These are phyloP conservation scores for Enteromius radiatus DNA, from an alignment of 2,797 vertebrate species.

Conservation along the genomic window DNA sequence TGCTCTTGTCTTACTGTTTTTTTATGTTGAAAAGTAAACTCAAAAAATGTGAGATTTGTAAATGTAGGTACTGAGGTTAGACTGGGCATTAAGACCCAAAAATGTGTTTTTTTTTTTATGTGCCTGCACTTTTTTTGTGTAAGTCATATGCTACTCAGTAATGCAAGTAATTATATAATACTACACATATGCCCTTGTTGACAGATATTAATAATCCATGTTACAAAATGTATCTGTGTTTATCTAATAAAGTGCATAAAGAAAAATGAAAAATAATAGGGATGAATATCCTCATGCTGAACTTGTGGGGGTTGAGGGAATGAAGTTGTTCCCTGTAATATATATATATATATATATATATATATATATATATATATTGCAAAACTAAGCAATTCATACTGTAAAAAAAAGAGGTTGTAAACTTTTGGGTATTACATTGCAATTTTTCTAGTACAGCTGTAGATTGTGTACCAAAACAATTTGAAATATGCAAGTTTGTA, in stretches of 20 bases:
- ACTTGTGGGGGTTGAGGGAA: constrained; percentile 1
- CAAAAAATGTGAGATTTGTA: not conserved
- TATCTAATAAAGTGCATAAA: constrained; percentile 55
- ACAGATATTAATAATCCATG: constrained; percentile 27
- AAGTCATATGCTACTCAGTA: constrained; percentile 35
- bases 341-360: not conserved
- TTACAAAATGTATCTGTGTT: constrained; percentile 10
- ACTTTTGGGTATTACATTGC: not conserved
- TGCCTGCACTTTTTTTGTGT: constrained; percentile 13
- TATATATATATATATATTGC: not conserved
- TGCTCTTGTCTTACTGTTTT: constrained; percentile 1
- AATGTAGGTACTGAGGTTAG: constrained; percentile 21
- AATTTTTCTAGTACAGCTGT: not conserved
- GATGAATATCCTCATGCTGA: constrained; percentile 12
- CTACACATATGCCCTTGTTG: constrained; percentile 43
- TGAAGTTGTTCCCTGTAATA: not conserved
- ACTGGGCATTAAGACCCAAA: not conserved
- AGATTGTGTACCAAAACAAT: not conserved
- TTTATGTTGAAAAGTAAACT: constrained; percentile 3
- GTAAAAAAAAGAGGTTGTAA: not conserved
- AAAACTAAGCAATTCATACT: not conserved
- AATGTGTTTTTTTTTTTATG: not conserved
- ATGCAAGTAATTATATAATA: constrained; percentile 22
- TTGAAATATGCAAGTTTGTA: not conserved
- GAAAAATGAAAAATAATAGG: constrained; percentile 17